Base-by-base conservation (phyloP, 2,113 vertebrate genomes). In the Bostrychus sinensis region DNA sequence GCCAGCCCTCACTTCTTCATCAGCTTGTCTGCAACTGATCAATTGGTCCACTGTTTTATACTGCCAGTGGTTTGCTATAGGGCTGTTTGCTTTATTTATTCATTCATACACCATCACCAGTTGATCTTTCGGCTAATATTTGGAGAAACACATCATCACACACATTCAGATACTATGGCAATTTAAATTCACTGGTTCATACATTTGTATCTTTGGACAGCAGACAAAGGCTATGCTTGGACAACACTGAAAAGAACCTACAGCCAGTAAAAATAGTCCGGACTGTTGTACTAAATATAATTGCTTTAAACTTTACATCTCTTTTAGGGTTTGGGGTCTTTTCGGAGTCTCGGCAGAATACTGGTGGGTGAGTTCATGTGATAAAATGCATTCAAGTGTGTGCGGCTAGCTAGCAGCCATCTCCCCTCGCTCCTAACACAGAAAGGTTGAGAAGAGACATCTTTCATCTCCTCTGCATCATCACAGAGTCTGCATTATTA, bases 391-490 rank as follows among this genome's bases (percentile, higher is more conserved):
- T 50, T 22, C 16, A n/a, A 41, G 28, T 9, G 76, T 51, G 84
- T 60, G 64, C 53, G 72, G 80, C 85, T 88, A 88, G 84, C 89
- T 86, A 88, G 77, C 77, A 90, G 89, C 89, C 72, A 85, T 87
- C 87, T 92, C 85, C 88, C 82, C 78, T 88, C 63, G 86, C 86
- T 84, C 81, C 88, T 85, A 88, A 89, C 89, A 88, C 88, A 89
- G 88, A 90, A 91, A 90, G 91, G 91, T 90, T 91, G 88, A 88
- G 87, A 87, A 88, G 88, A 89, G 86, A 88, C 86, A 91, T 91
- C 91, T 91, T 92, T 92, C 88, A 92, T 92, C 91, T 90, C 80
- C 86, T 86, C 89, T 89, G 89, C 87, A 92, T 90, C 89, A 91
- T 89, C 87, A 83, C 87, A 81, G 83, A 75, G 57, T 82, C 87